A percentile compares a stretch with the other conserved stretches of the same genome.
These are phyloP conservation scores for Proteles cristata DNA, from an alignment of 2,113 vertebrate species.

Conservation along the genomic window DNA sequence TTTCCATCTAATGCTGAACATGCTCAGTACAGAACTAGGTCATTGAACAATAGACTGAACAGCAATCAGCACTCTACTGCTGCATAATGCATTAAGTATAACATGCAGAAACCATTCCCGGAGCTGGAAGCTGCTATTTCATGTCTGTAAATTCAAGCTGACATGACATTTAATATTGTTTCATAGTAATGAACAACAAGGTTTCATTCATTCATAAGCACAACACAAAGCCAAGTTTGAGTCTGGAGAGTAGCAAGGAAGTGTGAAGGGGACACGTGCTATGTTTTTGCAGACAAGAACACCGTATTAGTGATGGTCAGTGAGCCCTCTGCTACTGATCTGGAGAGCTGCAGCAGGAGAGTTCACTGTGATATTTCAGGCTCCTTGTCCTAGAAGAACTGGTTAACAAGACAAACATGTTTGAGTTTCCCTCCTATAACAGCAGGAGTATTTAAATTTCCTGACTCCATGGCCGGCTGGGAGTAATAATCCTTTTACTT, in stretches of 20 bases:
- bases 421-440: slow-evolving; percentile 55
- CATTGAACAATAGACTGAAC: slow-evolving; percentile 96
- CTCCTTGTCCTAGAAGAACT: slow-evolving; percentile 37
- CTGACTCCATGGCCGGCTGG: slow-evolving; percentile 59
- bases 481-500: slow-evolving; percentile 37
- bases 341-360: slow-evolving; percentile 68
- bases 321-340: slow-evolving; percentile 86
- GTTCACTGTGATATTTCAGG: slow-evolving; percentile 21
- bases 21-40: slow-evolving; percentile 94
- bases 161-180: slow-evolving; percentile 99
- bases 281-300: slow-evolving; percentile 89
- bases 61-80: slow-evolving; percentile 94
- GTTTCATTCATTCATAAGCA: slow-evolving; percentile 95
- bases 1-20: slow-evolving; percentile 86
- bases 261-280: slow-evolving; percentile 90
- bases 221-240: slow-evolving; percentile 94
- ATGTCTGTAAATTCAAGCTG: slow-evolving; percentile 95
- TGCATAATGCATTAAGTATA: slow-evolving; percentile 99
- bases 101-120: slow-evolving; percentile 93
- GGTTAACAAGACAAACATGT: slow-evolving; percentile 47
- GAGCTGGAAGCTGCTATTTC: slow-evolving; percentile 95
- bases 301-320: slow-evolving; percentile 92
- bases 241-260: slow-evolving; percentile 91
- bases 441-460: slow-evolving; percentile 15
- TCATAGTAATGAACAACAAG: slow-evolving; percentile 94